These are phyloP conservation scores for Monoplex corrugatus DNA, from an alignment of 2,888 invertebrate species.

Conservation along the genomic window DNA sequence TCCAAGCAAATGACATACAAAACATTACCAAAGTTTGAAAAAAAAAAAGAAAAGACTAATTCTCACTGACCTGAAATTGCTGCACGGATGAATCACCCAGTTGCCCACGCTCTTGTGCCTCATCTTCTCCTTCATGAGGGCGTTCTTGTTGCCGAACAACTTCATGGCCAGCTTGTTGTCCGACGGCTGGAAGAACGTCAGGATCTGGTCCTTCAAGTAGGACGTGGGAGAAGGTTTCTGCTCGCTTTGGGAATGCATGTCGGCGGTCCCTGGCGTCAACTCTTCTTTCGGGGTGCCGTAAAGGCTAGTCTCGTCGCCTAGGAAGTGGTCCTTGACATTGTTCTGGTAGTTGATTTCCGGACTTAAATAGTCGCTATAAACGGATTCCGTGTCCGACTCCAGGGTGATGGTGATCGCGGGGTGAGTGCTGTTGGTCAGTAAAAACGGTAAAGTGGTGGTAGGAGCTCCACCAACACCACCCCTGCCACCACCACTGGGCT, in stretches of 20 bases:
- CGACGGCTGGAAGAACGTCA: constrained; percentile 94
- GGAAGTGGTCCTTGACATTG: constrained; percentile 74
- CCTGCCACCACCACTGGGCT: constrained; percentile 25
- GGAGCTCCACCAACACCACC: constrained; percentile 44
- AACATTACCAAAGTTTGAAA: background rate
- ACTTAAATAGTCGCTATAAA: constrained; percentile 77
- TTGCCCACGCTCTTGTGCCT: constrained; percentile 98
- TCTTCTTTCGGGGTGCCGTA: constrained; percentile 99
- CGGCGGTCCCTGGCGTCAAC: constrained; percentile 87
- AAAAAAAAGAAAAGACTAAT: background rate
- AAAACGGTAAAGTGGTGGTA: constrained; percentile 69
- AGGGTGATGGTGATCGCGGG: constrained; percentile 79
- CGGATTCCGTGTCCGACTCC: constrained; percentile 76
- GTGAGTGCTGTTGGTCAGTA: constrained; percentile 67
- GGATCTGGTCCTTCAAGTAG: constrained; percentile 82
- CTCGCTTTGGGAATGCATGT: constrained; percentile 54
- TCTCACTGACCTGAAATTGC: constrained; percentile 97
- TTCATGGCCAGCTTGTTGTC: constrained; percentile 99
- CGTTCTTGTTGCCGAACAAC: constrained; percentile 99
- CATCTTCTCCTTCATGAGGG: constrained; percentile 98
- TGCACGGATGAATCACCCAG: constrained; percentile 99
- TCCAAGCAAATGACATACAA: background rate
- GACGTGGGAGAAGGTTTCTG: constrained; percentile 77
- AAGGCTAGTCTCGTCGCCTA: constrained; percentile 94
- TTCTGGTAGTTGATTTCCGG: constrained; percentile 78